Conservation (phyloP, 2,113 vertebrate species). For the Zeus faber region DNA sequence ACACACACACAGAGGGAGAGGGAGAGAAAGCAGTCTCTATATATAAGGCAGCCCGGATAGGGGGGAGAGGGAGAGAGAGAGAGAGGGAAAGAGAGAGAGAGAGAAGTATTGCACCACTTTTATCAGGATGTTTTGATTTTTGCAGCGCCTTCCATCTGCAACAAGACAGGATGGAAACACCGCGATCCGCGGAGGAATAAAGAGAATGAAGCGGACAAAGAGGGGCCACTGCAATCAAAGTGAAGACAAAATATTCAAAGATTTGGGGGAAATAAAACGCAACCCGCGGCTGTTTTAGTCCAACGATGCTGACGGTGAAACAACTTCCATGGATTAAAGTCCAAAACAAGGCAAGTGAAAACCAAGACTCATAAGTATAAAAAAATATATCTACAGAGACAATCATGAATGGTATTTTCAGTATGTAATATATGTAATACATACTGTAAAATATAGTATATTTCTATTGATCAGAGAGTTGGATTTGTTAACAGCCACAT, state of each 20-base stretch:
- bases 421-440: too few relatives aligned
- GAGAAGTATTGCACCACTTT: slow-evolving; percentile 65
- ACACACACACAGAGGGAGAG: slow-evolving; percentile 12
- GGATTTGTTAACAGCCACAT: too few relatives aligned
- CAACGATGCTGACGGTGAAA: slow-evolving; percentile 55
- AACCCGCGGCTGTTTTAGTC: slow-evolving; percentile 13
- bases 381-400: too few relatives aligned
- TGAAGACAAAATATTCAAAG: too few relatives aligned
- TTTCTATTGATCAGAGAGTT: too few relatives aligned
- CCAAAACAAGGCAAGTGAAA: slow-evolving; percentile 63
- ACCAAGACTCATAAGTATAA: too few relatives aligned
- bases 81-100: slow-evolving; percentile 38
- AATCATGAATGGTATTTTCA: too few relatives aligned
- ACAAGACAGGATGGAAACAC: neutral
- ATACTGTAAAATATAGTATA: too few relatives aligned
- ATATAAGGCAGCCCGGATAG: too few relatives aligned
- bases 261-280: neutral
- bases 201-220: slow-evolving; percentile 41
- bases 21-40: too few relatives aligned
- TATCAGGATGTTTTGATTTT: too few relatives aligned
- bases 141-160: neutral
- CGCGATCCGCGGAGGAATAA: neutral
- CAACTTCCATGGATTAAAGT: slow-evolving; percentile 43
- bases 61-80: slow-evolving; percentile 20
- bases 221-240: neutral